Evolutionary conservation across 1,140 invertebrate species (phyloP).

Genomic region (Papilio polyxenes): DNA sequence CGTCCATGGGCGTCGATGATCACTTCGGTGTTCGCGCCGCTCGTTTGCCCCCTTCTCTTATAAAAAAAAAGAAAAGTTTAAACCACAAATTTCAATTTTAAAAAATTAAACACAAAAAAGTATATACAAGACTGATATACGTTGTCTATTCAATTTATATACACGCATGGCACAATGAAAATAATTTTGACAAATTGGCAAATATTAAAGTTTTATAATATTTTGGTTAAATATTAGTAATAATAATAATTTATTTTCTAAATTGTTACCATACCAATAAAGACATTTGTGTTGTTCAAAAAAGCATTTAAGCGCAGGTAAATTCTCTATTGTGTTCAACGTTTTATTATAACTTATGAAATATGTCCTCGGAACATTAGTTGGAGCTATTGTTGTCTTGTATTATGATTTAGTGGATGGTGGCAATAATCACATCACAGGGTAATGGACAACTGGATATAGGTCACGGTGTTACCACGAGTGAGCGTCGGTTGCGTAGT

Average conservation of each 20-base stretch:
- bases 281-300: not conserved
- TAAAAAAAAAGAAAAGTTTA: no score
- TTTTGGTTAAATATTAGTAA: not conserved
- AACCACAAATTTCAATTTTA: no score
- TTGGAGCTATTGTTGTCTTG: not conserved
- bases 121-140: no score
- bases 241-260: not conserved
- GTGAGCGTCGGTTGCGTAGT: not conserved
- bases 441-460: not conserved
- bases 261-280: not conserved
- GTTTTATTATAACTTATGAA: constrained; percentile 48
- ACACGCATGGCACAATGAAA: no score
- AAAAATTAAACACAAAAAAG: no score
- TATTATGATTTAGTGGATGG: not conserved
- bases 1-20: no score
- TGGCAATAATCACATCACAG: not conserved
- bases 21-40: no score
- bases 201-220: not conserved
- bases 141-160: no score
- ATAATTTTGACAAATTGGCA: no score
- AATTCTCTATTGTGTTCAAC: constrained; percentile 50
- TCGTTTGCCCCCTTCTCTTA: no score
- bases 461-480: not conserved
- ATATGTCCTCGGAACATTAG: constrained; percentile 42
- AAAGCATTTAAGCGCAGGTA: constrained; percentile 1